These are phyloP conservation scores for Grammomys surdaster DNA, from an alignment of 2,113 vertebrate species.

Conservation along the genomic window DNA sequence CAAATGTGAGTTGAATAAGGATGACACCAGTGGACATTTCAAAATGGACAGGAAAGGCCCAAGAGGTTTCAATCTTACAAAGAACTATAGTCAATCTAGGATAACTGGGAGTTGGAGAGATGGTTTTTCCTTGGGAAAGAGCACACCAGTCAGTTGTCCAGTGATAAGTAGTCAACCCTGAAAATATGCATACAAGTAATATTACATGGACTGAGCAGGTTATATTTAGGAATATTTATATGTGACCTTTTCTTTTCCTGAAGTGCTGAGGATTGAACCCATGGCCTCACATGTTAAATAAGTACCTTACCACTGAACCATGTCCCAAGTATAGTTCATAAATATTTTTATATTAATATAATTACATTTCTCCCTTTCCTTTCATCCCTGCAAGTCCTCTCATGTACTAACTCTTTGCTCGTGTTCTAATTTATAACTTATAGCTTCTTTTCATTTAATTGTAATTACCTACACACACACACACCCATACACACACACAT, in stretches of 20 bases:
- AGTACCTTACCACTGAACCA: neutral
- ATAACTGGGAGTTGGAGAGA: neutral
- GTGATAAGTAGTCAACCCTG: neutral
- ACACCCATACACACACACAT: too few species aligned
- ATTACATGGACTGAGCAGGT: neutral
- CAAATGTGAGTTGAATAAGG: neutral
- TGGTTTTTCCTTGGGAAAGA: neutral
- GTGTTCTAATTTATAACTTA: neutral
- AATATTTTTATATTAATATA: neutral
- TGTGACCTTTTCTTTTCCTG: neutral
- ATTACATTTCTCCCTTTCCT: neutral
- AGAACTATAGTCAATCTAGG: neutral
- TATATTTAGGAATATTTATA: neutral
- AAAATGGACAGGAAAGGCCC: neutral
- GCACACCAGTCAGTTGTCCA: neutral
- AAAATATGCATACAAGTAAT: neutral
- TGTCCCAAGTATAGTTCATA: neutral
- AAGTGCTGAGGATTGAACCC: neutral
- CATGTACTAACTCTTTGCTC: neutral
- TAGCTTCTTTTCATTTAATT: neutral
- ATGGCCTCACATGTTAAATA: neutral
- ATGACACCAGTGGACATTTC: neutral
- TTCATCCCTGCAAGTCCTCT: neutral
- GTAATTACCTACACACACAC: neutral
- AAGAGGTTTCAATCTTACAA: neutral